Evolutionary conservation across 1,140 invertebrate species (phyloP), one percentile per base, ranked within the genome.

Genomic region (Apolygus lucorum): DNA sequence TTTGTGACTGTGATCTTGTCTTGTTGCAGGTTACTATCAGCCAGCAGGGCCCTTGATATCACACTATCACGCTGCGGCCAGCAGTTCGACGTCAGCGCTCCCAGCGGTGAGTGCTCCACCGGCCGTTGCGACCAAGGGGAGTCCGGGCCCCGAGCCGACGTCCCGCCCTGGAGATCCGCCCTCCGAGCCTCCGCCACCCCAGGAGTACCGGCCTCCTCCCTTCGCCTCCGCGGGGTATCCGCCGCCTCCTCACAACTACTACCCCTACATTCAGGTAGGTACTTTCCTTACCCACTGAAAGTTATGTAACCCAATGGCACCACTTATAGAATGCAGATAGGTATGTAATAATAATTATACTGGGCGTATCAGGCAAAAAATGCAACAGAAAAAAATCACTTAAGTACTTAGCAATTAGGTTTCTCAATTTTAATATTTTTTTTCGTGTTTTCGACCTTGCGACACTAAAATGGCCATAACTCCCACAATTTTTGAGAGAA

Each of bases 21-120:
- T 69, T 74, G 74, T 75, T 82, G 27, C 83, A 91, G 90, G 90
- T 76, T 92, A 91, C 79, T 92, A 91, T 84, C 90, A 92, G 81
- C 90, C 90, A 76, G 90, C 90, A 76, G 90, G 90, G 73, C 90
- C 90, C 75, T 83, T 91, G 79, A 92, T 92, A 79, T 87, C 85
- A 72, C 84, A 87, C 80, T 79, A 54, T 76, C 68, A 72, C 52
- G 63, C 64, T 66, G 34, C 70, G 25, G 52, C 65, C 63, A 73
- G 70, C 22, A 52, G 63, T 24, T 52, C 70, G n/a, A 25, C 62
- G 2, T 27, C 63, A 49, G 59, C 62, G 1, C 59, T 68, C n/a
- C 66, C 72, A 4, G 13, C 63, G 24, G 70, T 68, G 65, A 65
- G 67, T 26, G 66, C 80, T 52, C 80, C 81, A 73, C 76, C 71